Evolutionary conservation across 2,797 vertebrate genomes (phyloP).

Genomic region (Lepidocolaptes lacrymiger): DNA sequence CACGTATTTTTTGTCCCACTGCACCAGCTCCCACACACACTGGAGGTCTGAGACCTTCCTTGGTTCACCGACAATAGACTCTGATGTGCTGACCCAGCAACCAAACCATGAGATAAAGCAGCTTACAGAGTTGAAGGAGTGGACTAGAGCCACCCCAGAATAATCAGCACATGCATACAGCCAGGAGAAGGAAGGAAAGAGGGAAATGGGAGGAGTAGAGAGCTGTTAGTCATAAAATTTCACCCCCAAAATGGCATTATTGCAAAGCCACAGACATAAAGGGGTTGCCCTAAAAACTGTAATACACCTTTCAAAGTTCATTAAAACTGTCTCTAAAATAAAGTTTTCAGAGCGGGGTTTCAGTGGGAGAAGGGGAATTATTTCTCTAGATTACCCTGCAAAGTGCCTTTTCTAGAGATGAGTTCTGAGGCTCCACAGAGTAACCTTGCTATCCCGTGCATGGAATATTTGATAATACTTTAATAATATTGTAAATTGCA

Average conservation of each 20-base stretch:
- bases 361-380: neutral
- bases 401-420: neutral
- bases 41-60: neutral
- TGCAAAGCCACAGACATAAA: neutral
- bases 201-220: neutral
- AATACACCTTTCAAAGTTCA: neutral
- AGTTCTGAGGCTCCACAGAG: neutral
- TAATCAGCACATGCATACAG: neutral
- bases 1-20: fast-evolving
- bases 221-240: neutral
- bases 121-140: neutral
- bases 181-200: conserved; percentile 12
- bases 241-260: neutral
- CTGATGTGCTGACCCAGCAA: neutral
- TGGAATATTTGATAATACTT: neutral
- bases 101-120: neutral
- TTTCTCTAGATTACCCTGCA: neutral
- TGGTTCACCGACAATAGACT: neutral
- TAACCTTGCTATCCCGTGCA: neutral
- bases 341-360: neutral
- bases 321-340: neutral
- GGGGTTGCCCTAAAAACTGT: neutral
- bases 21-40: neutral
- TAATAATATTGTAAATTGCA: neutral
- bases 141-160: neutral